A percentile compares a stretch with the other conserved stretches of the same genome.
Conservation (phyloP, 2,113 vertebrate species). For the Coptodon bakossiorum region DNA sequence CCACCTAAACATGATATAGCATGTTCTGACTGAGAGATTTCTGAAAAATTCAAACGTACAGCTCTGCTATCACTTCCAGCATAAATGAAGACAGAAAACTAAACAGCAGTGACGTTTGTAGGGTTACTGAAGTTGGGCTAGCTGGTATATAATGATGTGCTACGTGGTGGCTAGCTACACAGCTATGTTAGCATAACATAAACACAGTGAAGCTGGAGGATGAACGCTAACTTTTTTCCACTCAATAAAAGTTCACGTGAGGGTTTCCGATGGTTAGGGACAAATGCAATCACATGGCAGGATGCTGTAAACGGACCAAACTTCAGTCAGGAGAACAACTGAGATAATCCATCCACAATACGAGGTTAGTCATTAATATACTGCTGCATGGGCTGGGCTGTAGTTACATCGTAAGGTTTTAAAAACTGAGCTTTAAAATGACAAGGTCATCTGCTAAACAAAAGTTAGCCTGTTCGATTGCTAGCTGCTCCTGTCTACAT, state of each 20-base stretch:
- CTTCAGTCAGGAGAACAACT: not conserved
- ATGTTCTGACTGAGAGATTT: not conserved
- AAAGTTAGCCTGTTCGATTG: not conserved
- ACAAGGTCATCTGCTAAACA: not conserved
- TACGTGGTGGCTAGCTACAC: fast-evolving
- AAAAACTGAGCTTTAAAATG: not conserved
- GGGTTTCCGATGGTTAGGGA: fast-evolving
- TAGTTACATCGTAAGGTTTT: not conserved
- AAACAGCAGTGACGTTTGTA: not conserved
- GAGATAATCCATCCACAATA: not conserved
- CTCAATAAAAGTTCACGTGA: not conserved
- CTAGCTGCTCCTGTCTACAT: not conserved
- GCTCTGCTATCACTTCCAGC: not conserved
- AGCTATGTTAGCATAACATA: not conserved
- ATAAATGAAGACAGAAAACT: not conserved
- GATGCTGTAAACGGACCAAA: not conserved
- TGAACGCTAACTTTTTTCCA: not conserved
- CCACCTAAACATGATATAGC: not conserved
- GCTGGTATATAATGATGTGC: not conserved
- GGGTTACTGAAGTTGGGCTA: not conserved
- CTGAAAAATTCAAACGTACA: not conserved
- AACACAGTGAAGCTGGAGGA: not conserved
- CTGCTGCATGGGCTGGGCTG: fast-evolving
- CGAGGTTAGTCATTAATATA: not conserved
- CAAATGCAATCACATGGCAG: not conserved